Evolutionary conservation across 2,113 vertebrate genomes (phyloP), one percentile per base, ranked within the genome.

Genomic region (Cichladusa arquata): DNA sequence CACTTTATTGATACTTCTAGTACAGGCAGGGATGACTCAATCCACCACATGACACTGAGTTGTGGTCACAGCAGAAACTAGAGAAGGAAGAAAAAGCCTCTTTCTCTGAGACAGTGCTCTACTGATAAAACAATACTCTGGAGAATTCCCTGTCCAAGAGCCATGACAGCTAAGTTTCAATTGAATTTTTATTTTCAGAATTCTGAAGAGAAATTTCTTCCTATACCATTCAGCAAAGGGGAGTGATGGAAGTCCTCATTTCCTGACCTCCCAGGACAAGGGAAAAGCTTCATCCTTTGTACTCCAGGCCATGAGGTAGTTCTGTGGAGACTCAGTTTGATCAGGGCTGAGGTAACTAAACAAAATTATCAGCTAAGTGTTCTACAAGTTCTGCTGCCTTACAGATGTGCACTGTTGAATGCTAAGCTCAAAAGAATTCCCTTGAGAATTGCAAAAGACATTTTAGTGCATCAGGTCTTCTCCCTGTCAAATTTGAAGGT

Each of bases 221-320:
- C 33, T 1, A 0, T 31, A 9, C 3, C 24, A 28, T 19, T 70
- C 26, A 81, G 22, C 0, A 0, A 71, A 86, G n/a, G 13, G 14
- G 9, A 66, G 4, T 2, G 0, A 19, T 70, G 16, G 14, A 31
- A 80, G 11, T 15, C 11, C 36, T 88, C 18, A 48, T 16, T 64
- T 58, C 26, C 17, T 50, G 33, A 70, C 20, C 22, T 89, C 10
- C 14, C 34, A 83, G 42, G 24, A 65, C 23, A 79, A 42, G 2
- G 24, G 6, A 6, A 51, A 76, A 48, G 23, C 22, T 29, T 19
- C 42, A 38, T 17, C 33, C 20, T 60, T 19, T 51, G 44, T 2
- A 31, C 1, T 67, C 51, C 67, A 73, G 31, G 22, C 57, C 0
- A 0, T 16, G 14, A 9, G 18, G 19, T 25, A 54, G 6, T 15